Evolutionary conservation across 2,888 invertebrate genomes (phyloP), one percentile per base, ranked within the genome.

Genomic region (Tenthredo amoena): DNA sequence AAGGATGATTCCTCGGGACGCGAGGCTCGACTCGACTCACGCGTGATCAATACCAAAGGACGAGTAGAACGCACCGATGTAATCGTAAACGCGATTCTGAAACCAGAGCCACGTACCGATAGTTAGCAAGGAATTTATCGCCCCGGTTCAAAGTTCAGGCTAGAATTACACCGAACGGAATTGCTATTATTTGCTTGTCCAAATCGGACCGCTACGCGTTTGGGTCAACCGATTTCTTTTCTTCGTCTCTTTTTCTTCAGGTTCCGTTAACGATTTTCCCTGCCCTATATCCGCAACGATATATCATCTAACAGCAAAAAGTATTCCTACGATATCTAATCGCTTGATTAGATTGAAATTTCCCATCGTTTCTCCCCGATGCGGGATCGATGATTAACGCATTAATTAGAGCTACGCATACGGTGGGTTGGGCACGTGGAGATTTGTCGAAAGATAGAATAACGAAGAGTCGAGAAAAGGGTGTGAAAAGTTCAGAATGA

Each of bases 21-120:
- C 40, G 81, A 21, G 37, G 15, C 26, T 68, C 18, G 5, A 26
- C 31, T n/a, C 62, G 81, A 62, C 50, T 81, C 62, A 81, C 81
- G 81, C 81, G 81, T 81, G 81, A 81, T 81, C 81, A 81, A 81
- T 81, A 81, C 81, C 81, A 81, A 81, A 62, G 81, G 81, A 62
- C 81, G 58, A 62, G 62, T 34, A 81, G 81, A 31, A 81, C 37
- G 77, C 34, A 77, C 50, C 55, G 37, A 26, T 62, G 26, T 58
- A 26, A 58, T 62, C 81, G 62, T 58, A 62, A 74, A 40, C 81
- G 62, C 58, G 40, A 62, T 62, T n/a, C 58, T 62, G 81, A 81
- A 81, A 81, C 81, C 81, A 62, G 81, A 81, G 26, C 37, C 81
- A 81, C 81, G 81, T 81, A 62, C 40, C 62, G 81, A 81, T 81